Conservation (phyloP, 2,888 invertebrate species). For the Conistra vaccinii region DNA sequence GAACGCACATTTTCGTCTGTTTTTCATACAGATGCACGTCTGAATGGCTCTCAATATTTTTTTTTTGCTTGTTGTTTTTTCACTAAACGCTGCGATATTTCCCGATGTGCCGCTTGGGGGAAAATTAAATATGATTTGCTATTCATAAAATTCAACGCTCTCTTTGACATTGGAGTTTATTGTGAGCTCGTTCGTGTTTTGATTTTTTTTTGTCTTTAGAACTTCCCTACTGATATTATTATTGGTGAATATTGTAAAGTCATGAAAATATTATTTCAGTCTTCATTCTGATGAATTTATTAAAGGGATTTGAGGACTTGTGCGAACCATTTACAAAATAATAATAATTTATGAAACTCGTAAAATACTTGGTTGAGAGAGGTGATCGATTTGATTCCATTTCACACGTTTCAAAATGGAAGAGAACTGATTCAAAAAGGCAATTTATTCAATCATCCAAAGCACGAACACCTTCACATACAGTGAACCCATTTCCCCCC, state of each 20-base stretch:
- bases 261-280: background rate
- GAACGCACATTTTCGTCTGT: slow-evolving; percentile 80
- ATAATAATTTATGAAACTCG: background rate
- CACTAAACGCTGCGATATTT: slow-evolving; percentile 38
- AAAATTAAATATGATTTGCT: slow-evolving; percentile 42
- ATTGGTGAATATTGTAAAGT: background rate
- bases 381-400: background rate
- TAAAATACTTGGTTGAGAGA: background rate
- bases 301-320: background rate
- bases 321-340: background rate
- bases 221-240: background rate
- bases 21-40: slow-evolving; percentile 78
- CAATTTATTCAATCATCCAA: slow-evolving; percentile 5
- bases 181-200: slow-evolving; percentile 8
- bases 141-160: slow-evolving; percentile 29
- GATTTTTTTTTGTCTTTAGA: slow-evolving; percentile 9
- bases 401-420: background rate
- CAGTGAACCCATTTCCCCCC: background rate
- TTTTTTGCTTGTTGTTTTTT: slow-evolving; percentile 53
- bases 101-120: background rate
- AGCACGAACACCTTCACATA: background rate
- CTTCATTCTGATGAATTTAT: background rate
- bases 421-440: background rate
- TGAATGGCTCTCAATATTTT: slow-evolving; percentile 73
- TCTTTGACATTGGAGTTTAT: slow-evolving; percentile 1